A percentile compares a stretch with the other conserved stretches of the same genome.
These are phyloP conservation scores for Motacilla alba DNA, from an alignment of 2,113 vertebrate species.

Conservation along the genomic window DNA sequence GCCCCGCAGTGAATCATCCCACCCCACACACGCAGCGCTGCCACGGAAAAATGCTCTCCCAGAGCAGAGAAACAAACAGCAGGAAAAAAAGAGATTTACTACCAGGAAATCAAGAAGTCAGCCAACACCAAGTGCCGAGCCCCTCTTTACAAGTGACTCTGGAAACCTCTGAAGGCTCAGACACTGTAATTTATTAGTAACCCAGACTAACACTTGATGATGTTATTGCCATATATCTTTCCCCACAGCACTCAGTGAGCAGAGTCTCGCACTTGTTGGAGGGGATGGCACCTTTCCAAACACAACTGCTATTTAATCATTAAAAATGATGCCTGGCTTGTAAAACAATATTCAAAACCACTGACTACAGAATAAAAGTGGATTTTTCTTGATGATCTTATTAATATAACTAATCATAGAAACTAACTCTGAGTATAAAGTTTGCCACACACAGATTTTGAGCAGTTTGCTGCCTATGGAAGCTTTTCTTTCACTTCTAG, in stretches of 20 bases:
- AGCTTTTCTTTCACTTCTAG: neutral
- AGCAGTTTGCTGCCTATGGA: neutral
- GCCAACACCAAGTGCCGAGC: neutral
- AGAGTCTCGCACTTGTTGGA: neutral
- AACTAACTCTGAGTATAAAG: neutral
- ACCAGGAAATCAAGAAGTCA: neutral
- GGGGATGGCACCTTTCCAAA: neutral
- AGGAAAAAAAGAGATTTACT: neutral
- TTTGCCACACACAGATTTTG: neutral
- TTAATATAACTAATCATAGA: neutral
- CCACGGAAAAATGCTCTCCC: neutral
- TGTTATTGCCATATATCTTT: neutral
- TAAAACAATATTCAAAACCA: neutral
- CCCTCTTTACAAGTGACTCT: neutral
- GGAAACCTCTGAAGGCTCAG: neutral
- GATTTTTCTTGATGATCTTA: neutral
- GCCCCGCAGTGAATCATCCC: rapidly evolving
- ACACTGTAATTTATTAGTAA: neutral
- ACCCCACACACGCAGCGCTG: rapidly evolving
- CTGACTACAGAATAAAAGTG: neutral
- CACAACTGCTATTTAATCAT: neutral
- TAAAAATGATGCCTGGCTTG: neutral
- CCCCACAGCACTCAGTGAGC: neutral
- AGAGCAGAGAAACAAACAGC: neutral
- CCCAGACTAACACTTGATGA: neutral